Evolutionary conservation across 1,140 invertebrate genomes (phyloP), one percentile per base, ranked within the genome.

Genomic region (Drosophila busckii): DNA sequence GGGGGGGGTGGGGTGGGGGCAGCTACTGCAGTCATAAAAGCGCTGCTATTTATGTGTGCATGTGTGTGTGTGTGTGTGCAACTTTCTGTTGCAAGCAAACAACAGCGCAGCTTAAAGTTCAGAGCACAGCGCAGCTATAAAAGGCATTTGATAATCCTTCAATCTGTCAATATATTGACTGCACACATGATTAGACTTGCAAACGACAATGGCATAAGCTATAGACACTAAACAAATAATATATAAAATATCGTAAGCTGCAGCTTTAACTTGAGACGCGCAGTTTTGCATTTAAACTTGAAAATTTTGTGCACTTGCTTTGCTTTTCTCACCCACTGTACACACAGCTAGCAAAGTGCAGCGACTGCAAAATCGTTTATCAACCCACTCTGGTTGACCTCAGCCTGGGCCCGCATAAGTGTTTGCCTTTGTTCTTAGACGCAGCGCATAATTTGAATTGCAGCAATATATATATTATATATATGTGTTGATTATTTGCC

Each of bases 91-190:
- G 59, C 44, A 49, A 52, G 52, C 52, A 37, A 44, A 49, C 44
- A 56, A 29, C n/a, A 42, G 73, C 41, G 48, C 48, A 67, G 62
- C 67, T 80, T 52, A 78, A 68, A 80, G 58, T 64, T 73, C 34
- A 69, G 22, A 59, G 44, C 48, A 52, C 68, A 29, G 32, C 68
- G 64, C 38, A 65, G 56, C 54, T 64, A 28, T 56, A 56, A 73
- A 62, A 73, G 73, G 68, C 73, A 80, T 64, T 78, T 53, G 68
- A 80, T 80, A 78, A 78, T 78, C 73, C 73, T 60, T 80, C 75
- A 78, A 73, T 78, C 68, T 73, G 75, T 82, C 73, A 78, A 82
- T 78, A 78, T 69, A 58, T 67, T 54, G 56, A 32, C 45, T 54
- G 49, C 56, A 60, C 56, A 60, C 40, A 54, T 45, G 56, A 60